These are phyloP conservation scores for Sitophilus oryzae DNA, from an alignment of 1,140 invertebrate species.

Conservation along the genomic window DNA sequence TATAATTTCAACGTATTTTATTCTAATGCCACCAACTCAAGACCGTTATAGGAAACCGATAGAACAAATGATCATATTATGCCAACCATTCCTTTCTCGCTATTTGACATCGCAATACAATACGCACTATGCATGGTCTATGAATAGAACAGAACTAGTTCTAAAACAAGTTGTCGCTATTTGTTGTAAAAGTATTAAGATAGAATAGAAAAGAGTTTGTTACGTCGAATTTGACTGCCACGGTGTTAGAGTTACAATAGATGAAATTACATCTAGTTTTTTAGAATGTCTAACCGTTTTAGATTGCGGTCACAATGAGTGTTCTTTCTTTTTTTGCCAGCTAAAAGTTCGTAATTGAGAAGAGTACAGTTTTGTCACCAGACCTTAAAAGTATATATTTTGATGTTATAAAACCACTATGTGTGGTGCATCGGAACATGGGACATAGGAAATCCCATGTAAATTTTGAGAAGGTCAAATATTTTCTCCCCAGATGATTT, in stretches of 20 bases:
- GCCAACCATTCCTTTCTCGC: not conserved
- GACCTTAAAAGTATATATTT: too few species aligned
- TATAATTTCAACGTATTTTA: not conserved
- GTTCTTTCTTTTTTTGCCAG: conserved; percentile 2
- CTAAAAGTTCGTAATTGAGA: too few species aligned
- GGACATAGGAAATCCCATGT: too few species aligned
- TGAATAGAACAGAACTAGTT: conserved; percentile 25
- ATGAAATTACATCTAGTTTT: conserved; percentile 25
- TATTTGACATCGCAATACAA: conserved; percentile 1
- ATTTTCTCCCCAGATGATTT: too few species aligned
- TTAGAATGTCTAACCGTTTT: conserved; percentile 20
- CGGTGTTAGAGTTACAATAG: conserved; percentile 15
- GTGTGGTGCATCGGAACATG: too few species aligned
- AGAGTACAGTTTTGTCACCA: too few species aligned
- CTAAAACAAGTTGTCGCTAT: conserved; percentile 8
- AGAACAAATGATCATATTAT: conserved; percentile 13
- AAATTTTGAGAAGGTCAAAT: too few species aligned
- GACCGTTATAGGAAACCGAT: conserved; percentile 6
- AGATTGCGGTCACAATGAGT: conserved; percentile 8
- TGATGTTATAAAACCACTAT: too few species aligned
- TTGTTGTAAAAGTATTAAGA: conserved; percentile 14
- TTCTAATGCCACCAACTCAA: conserved; percentile 2
- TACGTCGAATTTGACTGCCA: conserved; percentile 17
- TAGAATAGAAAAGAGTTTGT: conserved; percentile 18
- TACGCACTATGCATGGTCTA: conserved; percentile 15